phyloP scores from a whole-genome alignment of 2,113 vertebrate species.

The Heterotis niloticus region DNA sequence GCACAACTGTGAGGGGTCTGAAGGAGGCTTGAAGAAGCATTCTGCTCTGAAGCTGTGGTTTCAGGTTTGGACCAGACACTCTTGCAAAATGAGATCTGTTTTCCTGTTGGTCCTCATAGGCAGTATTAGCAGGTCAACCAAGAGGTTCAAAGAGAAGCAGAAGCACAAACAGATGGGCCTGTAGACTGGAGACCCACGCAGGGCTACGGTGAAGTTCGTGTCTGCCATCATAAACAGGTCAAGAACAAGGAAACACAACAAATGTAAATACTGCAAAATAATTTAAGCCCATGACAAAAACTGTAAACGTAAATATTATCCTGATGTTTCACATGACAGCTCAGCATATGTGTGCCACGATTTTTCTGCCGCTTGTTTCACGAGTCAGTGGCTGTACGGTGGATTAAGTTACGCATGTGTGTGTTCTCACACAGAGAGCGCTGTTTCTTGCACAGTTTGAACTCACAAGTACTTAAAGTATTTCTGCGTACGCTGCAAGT shows the following conservation, averaged over 20 bases:
- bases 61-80: too few species aligned
- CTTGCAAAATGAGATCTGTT: neutral
- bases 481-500: neutral
- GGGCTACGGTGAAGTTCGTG: neutral
- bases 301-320: neutral
- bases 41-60: too few species aligned
- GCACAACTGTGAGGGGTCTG: neutral
- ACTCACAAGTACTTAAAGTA: too few species aligned
- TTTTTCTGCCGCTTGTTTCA: slow-evolving; percentile 2
- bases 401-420: neutral
- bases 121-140: neutral
- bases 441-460: slow-evolving; percentile 3
- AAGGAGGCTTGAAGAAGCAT: neutral
- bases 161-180: neutral
- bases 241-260: neutral
- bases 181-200: neutral
- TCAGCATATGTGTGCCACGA: slow-evolving; percentile 12
- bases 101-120: neutral
- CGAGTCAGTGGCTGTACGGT: neutral
- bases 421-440: neutral
- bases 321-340: neutral
- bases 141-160: neutral
- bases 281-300: slow-evolving; percentile 30
- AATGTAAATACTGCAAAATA: slow-evolving; percentile 26
- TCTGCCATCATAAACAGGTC: neutral